Base-by-base conservation (phyloP, 2,888 invertebrate genomes). In the Marasmarcha lunaedactyla region DNA sequence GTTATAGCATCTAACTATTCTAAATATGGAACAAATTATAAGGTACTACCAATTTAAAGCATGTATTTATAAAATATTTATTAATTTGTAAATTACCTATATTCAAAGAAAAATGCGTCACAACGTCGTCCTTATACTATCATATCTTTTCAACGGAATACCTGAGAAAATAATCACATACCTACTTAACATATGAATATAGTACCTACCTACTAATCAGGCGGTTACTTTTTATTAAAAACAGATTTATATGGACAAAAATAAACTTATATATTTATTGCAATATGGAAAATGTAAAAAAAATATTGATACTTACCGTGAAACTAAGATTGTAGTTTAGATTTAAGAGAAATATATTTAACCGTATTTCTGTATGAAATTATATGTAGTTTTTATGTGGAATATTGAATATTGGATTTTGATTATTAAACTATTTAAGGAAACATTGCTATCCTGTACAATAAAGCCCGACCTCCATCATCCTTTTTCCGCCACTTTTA, bases 301-400 rank as follows among this genome's bases (percentile, higher is more conserved):
- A 76, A 72, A 59, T 57, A 62, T 61, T 54, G n/a, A n/a, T 63
- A 55, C 57, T 70, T 69, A 63, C 62, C 67, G 71, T 59, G 59
- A 71, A 71, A 71, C 63, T 69, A 72, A 69, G 58, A 70, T 20
- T 72, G 81, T 81, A 81, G 81, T 66, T 63, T 67, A 78, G 74
- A 65, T 46, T 45, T 79, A 79, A 78, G 76, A 66, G 68, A 71
- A 79, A 77, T 81, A 81, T 83, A 83, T 81, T 76, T 83, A 83
- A 81, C 70, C 83, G 79, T 83, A 83, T 83, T 83, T 83, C 83
- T 81, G 79, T 83, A 83, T 79, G 79, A 81, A 78, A 83, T 83
- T 81, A 83, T 81, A 83, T 78, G 83, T 83, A 81, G 81, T 79
- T 81, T 81, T 73, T 81, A 83, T 81, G 81, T 79, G 77, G 65